phyloP scores from a whole-genome alignment of 2,113 vertebrate genomes.

The Gavia stellata region DNA sequence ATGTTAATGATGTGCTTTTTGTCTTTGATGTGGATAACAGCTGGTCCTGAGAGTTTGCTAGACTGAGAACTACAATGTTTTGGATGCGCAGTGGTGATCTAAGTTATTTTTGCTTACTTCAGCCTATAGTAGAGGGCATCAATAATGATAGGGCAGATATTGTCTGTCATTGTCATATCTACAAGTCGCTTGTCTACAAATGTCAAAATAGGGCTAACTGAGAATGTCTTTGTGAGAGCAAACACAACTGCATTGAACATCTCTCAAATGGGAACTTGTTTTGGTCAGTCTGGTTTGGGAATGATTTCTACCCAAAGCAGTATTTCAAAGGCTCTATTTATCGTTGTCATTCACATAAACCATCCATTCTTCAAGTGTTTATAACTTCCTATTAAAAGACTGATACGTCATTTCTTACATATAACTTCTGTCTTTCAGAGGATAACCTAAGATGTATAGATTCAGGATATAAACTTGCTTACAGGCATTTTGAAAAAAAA shows the following conservation, averaged over 20 bases:
- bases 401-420: neutral
- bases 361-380: neutral
- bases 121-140: neutral
- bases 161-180: neutral
- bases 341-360: neutral
- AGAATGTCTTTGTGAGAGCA: neutral
- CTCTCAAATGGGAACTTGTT: neutral
- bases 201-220: neutral
- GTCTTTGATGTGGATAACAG: conserved; percentile 1
- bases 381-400: neutral
- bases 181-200: neutral
- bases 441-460: neutral
- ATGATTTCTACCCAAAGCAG: conserved; percentile 20
- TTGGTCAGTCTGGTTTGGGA: neutral
- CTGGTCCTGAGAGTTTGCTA: neutral
- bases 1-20: neutral
- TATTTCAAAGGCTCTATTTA: neutral
- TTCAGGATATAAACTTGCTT: conserved; percentile 21
- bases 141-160: neutral
- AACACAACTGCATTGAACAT: neutral
- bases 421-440: neutral
- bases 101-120: neutral
- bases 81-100: neutral
- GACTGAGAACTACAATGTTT: neutral
- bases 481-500: neutral